A percentile compares a stretch with the other conserved stretches of the same genome.
phyloP scores from a whole-genome alignment of 2,797 vertebrate genomes.

The Crax fasciolata region DNA sequence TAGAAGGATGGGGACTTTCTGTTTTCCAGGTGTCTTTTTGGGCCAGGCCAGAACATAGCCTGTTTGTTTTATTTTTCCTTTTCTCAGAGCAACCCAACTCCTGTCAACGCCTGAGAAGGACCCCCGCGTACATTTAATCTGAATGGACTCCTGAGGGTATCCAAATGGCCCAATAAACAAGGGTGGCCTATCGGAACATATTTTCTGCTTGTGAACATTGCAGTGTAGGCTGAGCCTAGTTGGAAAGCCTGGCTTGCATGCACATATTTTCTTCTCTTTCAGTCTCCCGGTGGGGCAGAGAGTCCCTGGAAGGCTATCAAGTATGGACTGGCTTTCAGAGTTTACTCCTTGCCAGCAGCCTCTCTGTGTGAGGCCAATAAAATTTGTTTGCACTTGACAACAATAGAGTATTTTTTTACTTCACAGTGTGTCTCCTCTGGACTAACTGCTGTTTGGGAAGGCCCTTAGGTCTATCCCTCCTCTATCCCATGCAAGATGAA shows the following conservation, averaged over 20 bases:
- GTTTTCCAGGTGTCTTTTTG: slow-evolving; percentile 33
- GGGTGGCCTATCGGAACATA: slow-evolving; percentile 19
- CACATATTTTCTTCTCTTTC: slow-evolving; percentile 50
- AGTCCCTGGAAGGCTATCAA: slow-evolving; percentile 55
- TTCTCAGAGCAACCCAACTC: background rate
- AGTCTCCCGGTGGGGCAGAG: slow-evolving; percentile 35
- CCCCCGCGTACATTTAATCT: background rate
- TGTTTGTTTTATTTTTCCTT: background rate
- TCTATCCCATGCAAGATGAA: background rate
- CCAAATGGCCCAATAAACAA: background rate
- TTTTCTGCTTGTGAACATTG: slow-evolving; percentile 13
- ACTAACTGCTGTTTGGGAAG: slow-evolving; percentile 54
- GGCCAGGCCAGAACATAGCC: background rate
- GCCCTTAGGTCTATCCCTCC: background rate
- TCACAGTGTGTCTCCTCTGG: background rate
- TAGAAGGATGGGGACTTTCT: background rate
- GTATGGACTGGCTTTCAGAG: slow-evolving; percentile 33
- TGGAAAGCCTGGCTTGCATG: slow-evolving; percentile 38
- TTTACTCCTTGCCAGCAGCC: slow-evolving; percentile 58
- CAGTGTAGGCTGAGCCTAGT: slow-evolving; percentile 1
- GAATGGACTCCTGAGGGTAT: background rate
- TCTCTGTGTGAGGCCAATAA: slow-evolving; percentile 64
- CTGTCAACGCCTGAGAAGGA: background rate
- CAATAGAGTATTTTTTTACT: slow-evolving; percentile 47
- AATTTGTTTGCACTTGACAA: slow-evolving; percentile 71